Base-by-base conservation (phyloP, 1,140 invertebrate genomes). In the Colletes latitarsis region DNA sequence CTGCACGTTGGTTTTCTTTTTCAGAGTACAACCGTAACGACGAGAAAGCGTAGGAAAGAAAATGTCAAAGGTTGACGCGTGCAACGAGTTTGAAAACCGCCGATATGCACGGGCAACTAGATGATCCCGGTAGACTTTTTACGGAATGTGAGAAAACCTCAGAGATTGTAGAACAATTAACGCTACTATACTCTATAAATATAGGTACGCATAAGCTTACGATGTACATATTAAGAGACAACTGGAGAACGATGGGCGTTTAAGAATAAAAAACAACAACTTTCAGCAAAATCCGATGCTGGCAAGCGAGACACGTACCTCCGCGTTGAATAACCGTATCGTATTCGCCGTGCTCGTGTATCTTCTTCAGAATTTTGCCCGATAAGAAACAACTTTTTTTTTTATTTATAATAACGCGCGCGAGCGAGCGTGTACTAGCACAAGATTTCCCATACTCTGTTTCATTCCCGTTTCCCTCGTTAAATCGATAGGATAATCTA, bases 131-230 rank as follows among this genome's bases (percentile, higher is more conserved):
- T 76, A 57, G 41, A 58, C 41, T 58, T 58, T 58, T 21, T 81
- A 55, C 62, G 83, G 82, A 85, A 85, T 85, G 82, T 84, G 78
- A 85, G 68, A 77, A 52, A 58, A 69, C 17, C 75, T 68, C 64
- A 63, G 73, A 69, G 72, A 69, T 17, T 81, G 82, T 67, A 58
- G 53, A 75, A 57, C 52, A 75, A 41, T 55, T 52, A 70, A 71
- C 46, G 66, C 21, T 71, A 62, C 21, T 77, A 71, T 52, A 77
- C 55, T 17, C 72, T 75, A 66, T 49, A 49, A 68, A 58, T 19
- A 41, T 69, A 57, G 14, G 17, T 21, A 69, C 9, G 49, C 46
- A 41, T 60, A 77, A 70, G 58, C 67, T 67, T 78, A 72, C 4
- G 68, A 53, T 71, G 63, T 19, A 72, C 15, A 49, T 15, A 43